Base-by-base conservation (phyloP, 2,888 invertebrate genomes). In the Colostygia pectinataria region DNA sequence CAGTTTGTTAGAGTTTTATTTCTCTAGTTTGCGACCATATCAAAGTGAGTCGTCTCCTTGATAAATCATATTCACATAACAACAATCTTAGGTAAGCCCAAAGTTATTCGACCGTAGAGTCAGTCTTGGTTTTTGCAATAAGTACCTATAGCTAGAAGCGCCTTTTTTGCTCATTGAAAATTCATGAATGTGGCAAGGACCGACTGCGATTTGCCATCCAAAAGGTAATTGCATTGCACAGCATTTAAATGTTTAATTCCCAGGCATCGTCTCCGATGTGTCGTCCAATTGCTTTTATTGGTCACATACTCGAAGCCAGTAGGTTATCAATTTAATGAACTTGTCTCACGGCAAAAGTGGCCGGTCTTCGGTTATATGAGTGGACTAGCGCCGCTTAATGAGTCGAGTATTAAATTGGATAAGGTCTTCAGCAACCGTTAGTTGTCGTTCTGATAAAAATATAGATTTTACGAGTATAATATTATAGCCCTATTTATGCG, bases 221-320 rank as follows among this genome's bases (percentile, higher is more conserved):
- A 79, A 79, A 76, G 72, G 75, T 78, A 81, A 83, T 78, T 77
- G 78, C 62, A 83, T 78, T 77, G 78, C 62, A 70, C 63, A 69
- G 68, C 66, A 71, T 80, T 82, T 80, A 79, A 81, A 81, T 77
- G 68, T 78, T 78, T 71, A 77, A 77, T 76, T 66, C 68, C 65
- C 68, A 71, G 72, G 71, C 66, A 68, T 67, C 68, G 69, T 61
- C 65, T 67, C 62, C 67, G 67, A 73, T 68, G 71, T 74, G 73
- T 73, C 67, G 62, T 61, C 53, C 63, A 69, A 72, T 71, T 77
- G 67, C 64, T 77, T 77, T 77, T 78, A 78, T 78, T 76, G 70
- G 66, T 53, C 53, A 37, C 43, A 59, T 53, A 60, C 52, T 59
- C 8, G 37, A 38, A 52, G 49, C 46, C 53, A 61, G 59, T 68